Conservation (phyloP, 2,113 vertebrate species). For the Zingel zingel region DNA sequence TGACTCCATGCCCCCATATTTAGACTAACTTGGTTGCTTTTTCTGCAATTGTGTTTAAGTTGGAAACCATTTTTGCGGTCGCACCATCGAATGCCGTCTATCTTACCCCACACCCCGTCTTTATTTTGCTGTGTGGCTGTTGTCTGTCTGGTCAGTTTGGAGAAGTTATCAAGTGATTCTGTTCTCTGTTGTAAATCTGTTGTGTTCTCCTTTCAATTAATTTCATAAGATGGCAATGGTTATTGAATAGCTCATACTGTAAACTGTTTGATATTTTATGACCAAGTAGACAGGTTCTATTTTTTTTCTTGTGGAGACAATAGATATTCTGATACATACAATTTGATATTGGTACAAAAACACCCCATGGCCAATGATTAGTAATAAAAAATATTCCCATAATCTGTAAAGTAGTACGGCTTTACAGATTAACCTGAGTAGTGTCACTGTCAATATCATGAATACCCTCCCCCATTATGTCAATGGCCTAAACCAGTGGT, state of each 20-base stretch:
- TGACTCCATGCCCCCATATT: slow-evolving; percentile 75
- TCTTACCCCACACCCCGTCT: slow-evolving; percentile 20
- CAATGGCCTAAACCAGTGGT: too few species aligned
- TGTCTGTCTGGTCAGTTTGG: slow-evolving; percentile 81
- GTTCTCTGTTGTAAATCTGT: slow-evolving; percentile 92
- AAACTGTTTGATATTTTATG: background rate
- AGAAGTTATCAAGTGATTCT: slow-evolving; percentile 87
- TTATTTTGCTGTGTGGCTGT: slow-evolving; percentile 69
- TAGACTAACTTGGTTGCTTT: slow-evolving; percentile 81
- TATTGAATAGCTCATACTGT: background rate
- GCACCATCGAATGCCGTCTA: slow-evolving; percentile 63
- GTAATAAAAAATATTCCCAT: background rate
- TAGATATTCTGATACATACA: background rate
- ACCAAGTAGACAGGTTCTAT: background rate
- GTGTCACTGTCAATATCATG: too few species aligned
- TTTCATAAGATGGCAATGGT: slow-evolving; percentile 89
- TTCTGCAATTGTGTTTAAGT: slow-evolving; percentile 80
- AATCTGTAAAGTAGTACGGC: too few species aligned
- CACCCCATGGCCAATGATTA: background rate
- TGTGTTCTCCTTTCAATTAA: slow-evolving; percentile 64
- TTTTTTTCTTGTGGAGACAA: background rate
- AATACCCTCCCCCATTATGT: too few species aligned
- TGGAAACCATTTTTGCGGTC: slow-evolving; percentile 71
- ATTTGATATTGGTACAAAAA: background rate
- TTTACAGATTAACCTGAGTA: too few species aligned